Evolutionary conservation across 2,113 vertebrate species (phyloP).

Genomic region (Pithys albifrons): DNA sequence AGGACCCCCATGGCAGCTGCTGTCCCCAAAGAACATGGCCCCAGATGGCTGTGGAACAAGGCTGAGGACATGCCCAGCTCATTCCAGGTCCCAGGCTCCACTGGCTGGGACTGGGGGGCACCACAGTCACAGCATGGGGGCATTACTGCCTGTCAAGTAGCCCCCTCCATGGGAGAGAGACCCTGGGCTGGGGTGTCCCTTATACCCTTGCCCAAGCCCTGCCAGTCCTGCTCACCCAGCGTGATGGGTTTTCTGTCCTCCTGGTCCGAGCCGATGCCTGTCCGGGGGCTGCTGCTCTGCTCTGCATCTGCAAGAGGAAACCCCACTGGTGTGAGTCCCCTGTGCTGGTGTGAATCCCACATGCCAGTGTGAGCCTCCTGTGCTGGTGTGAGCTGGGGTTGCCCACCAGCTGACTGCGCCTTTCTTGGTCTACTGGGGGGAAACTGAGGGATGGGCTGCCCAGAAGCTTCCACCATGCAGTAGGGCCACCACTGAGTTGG

Average conservation of each 20-base stretch:
- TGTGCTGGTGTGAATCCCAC: neutral
- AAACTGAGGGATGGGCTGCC: neutral
- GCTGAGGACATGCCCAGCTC: neutral
- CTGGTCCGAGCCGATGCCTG: slow-evolving; percentile 88
- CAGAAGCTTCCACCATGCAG: neutral
- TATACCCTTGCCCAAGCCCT: neutral
- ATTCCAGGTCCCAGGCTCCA: neutral
- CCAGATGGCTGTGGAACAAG: rapidly evolving
- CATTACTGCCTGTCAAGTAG: rapidly evolving
- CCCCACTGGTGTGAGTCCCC: neutral
- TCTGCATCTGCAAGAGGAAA: slow-evolving; percentile 83
- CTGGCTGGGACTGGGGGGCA: neutral
- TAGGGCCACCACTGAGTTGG: neutral
- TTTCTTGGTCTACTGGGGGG: rapidly evolving
- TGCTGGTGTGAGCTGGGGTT: rapidly evolving
- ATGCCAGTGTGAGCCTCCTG: rapidly evolving
- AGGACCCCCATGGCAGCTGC: neutral
- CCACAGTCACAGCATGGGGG: neutral
- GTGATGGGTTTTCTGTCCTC: slow-evolving; percentile 92
- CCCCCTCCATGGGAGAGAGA: neutral
- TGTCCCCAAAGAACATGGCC: neutral
- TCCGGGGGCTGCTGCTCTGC: slow-evolving; percentile 88
- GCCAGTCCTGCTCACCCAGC: slow-evolving; percentile 78
- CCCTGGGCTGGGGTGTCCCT: neutral
- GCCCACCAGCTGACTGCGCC: too few species aligned